Evolutionary conservation across 2,113 vertebrate genomes (phyloP).

Genomic region (Oncorhynchus kisutch): DNA sequence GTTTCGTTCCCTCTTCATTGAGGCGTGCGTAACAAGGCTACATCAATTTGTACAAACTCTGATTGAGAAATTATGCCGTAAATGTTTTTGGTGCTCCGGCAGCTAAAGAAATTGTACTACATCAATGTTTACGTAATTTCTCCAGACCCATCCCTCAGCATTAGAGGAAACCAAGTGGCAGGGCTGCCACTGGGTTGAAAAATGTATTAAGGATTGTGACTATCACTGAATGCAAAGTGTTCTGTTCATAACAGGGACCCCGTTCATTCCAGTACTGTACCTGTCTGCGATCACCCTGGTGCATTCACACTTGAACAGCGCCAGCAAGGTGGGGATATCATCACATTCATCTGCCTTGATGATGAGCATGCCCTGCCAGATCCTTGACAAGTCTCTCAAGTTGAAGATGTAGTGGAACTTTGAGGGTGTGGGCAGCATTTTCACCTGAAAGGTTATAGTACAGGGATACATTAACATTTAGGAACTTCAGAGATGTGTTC

Average conservation of each 20-base stretch:
- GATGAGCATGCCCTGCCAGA: constrained; percentile 91
- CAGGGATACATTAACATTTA: constrained; percentile 69
- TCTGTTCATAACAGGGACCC: background rate
- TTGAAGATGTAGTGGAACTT: constrained; percentile 93
- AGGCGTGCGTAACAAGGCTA: no score
- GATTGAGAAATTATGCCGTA: no score
- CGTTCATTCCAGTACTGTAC: constrained; percentile 41
- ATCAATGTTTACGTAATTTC: no score
- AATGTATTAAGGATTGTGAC: no score
- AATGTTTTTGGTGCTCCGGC: no score
- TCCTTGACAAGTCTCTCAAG: constrained; percentile 85
- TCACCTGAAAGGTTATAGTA: constrained; percentile 72
- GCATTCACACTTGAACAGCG: constrained; percentile 64
- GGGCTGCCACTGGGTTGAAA: no score
- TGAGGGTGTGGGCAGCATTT: constrained; percentile 88
- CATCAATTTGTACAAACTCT: no score
- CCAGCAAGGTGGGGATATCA: constrained; percentile 58
- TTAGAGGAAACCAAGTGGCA: no score
- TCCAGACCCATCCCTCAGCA: no score
- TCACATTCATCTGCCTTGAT: constrained; percentile 75
- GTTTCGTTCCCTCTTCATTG: no score
- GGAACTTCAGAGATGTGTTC: background rate
- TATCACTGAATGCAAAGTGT: background rate
- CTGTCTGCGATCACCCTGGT: constrained; percentile 81
- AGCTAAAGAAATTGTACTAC: no score